Evolutionary conservation across 2,888 invertebrate species (phyloP).

Genomic region (Eupithecia exiguata): DNA sequence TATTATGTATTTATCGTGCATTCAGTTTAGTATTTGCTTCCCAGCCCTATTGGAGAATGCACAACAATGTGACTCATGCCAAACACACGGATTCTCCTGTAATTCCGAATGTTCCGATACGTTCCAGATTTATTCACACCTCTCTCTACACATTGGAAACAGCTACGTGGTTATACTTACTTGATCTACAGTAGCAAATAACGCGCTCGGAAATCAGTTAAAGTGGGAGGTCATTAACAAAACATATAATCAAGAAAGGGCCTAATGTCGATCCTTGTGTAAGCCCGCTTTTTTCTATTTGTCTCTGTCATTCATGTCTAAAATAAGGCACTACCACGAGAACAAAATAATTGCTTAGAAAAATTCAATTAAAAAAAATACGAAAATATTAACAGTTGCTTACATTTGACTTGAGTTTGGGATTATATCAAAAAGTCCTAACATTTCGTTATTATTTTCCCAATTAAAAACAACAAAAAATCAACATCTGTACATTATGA

Average conservation of each 20-base stretch:
- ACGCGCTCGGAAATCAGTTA: background rate
- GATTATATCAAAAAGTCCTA: background rate
- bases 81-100: conserved; percentile 11
- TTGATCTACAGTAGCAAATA: background rate
- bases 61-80: conserved; percentile 11
- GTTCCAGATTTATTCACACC: background rate
- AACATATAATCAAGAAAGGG: background rate
- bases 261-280: background rate
- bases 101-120: conserved; percentile 1
- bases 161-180: background rate
- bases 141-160: background rate
- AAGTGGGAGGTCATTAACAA: background rate
- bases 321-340: too few species aligned
- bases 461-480: too few species aligned
- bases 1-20: background rate
- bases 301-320: too few species aligned
- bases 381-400: background rate
- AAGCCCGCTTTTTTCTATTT: background rate
- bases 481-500: background rate
- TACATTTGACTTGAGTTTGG: background rate
- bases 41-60: conserved; percentile 9
- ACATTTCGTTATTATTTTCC: background rate
- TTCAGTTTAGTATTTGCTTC: background rate
- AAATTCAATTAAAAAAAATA: too few species aligned
- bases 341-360: too few species aligned